Base-by-base conservation (phyloP, 1,140 invertebrate species). In the Drosophila orosa region DNA sequence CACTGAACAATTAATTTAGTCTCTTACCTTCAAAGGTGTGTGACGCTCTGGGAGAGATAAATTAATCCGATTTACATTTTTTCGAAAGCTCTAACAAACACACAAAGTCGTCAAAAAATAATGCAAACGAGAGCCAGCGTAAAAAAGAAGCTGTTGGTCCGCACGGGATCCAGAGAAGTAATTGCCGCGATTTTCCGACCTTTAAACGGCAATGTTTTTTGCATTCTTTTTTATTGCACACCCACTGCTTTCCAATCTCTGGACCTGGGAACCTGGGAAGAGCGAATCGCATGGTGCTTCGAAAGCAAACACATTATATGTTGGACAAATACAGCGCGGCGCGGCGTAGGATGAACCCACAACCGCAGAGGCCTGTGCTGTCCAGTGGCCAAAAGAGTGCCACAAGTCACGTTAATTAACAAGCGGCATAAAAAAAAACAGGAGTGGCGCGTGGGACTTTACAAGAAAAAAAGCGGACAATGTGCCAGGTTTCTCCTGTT, bases 331-430 rank as follows among this genome's bases (percentile, higher is more conserved):
- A 80, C 63, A 52, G 75, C 69, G 31, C 44, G n/a, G 25, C n/a
- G 33, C 47, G 12, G 17, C 48, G 29, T 35, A 52, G 31, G 50
- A 74, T 60, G 69, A 47, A 57, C 50, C 42, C 65, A 58, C 61
- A 48, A 65, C 50, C 39, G 39, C 58, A 67, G 66, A 57, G 56
- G 59, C 19, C 39, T 69, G 33, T 48, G 40, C 40, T 66, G 40
- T 58, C 42, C 52, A 48, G 52, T 71, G 66, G 40, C 42, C 35
- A 50, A 45, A 50, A 35, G 33, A 66, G 61, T 24, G 80, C 84
- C 84, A 74, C 80, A 90, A 90, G 81, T 79, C 85, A 80, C 69
- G 86, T 90, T 90, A 90, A 90, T 90, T 90, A 90, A 90, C 85
- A 82, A 90, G 75, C 62, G 75, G 74, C 62, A 73, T 72, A 25